A percentile compares a stretch with the other conserved stretches of the same genome.
Evolutionary conservation across 2,797 vertebrate species (phyloP).

Genomic region (Coracias cyanogaster): DNA sequence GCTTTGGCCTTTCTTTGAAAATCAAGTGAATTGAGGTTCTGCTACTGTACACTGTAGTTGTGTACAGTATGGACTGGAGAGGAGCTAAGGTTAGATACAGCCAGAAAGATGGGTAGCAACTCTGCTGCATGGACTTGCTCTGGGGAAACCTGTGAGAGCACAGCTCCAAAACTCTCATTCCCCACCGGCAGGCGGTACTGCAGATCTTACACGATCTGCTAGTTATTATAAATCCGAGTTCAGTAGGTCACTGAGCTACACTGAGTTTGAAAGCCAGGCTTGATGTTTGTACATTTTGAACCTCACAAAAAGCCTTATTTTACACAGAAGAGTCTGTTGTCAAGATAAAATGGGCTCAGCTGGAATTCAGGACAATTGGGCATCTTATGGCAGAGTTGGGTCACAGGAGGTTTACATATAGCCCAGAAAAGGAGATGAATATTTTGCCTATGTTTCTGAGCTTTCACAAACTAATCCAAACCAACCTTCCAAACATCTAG

Average conservation of each 20-base stretch:
- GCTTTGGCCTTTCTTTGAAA: not conserved
- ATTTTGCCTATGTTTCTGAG: not conserved
- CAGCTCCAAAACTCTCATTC: not conserved
- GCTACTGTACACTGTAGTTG: not conserved
- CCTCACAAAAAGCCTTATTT: not conserved
- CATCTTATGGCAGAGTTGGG: not conserved
- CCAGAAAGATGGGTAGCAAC: not conserved
- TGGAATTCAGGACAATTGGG: not conserved
- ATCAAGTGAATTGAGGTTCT: not conserved
- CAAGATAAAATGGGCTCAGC: not conserved
- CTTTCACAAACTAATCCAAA: not conserved
- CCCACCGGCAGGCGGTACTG: not conserved
- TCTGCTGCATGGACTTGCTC: not conserved
- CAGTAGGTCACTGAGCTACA: not conserved
- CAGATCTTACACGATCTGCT: not conserved
- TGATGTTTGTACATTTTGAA: not conserved
- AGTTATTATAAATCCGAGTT: not conserved
- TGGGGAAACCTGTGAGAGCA: not conserved
- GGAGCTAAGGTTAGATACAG: no score
- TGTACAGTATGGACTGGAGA: fast-evolving
- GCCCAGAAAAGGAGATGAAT: not conserved
- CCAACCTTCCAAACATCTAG: not conserved
- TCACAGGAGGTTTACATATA: not conserved
- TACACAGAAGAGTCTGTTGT: not conserved
- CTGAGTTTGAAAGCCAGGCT: not conserved